Conservation (phyloP, 1,140 invertebrate genomes). For the Hycleus phaleratus region DNA sequence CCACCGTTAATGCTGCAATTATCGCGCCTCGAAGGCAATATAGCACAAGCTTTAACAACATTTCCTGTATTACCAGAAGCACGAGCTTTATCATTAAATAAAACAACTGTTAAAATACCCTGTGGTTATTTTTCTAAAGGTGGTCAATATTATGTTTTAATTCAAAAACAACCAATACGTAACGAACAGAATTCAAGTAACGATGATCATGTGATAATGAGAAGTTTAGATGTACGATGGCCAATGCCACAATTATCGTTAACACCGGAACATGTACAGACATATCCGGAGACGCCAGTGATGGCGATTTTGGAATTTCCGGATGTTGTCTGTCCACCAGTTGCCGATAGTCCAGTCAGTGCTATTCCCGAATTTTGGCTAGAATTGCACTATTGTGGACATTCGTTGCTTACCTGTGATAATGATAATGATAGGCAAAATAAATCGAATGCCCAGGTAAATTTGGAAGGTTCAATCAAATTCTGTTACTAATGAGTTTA, state of each 20-base stretch:
- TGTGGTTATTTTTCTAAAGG: constrained; percentile 62
- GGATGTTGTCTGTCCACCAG: constrained; percentile 54
- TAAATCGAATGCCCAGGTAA: constrained; percentile 28
- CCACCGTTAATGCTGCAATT: constrained; percentile 41
- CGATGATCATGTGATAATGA: constrained; percentile 41
- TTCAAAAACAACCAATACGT: constrained; percentile 40
- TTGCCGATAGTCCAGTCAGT: constrained; percentile 47
- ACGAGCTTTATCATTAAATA: constrained; percentile 29
- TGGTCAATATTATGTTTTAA: constrained; percentile 46
- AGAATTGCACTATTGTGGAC: constrained; percentile 69
- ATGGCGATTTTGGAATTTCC: constrained; percentile 63
- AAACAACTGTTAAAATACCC: constrained; percentile 49
- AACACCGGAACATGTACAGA: constrained; percentile 63
- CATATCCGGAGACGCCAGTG: constrained; percentile 67
- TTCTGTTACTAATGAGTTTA: not conserved
- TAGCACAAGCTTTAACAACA: constrained; percentile 34
- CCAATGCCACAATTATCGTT: constrained; percentile 61
- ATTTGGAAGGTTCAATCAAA: not conserved
- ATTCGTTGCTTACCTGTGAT: constrained; percentile 36
- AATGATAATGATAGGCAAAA: constrained; percentile 17
- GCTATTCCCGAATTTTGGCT: constrained; percentile 61
- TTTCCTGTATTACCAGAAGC: constrained; percentile 38
- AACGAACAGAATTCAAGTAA: not conserved
- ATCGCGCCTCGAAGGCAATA: constrained; percentile 36
- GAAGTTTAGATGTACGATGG: constrained; percentile 69